Conservation (phyloP, 2,888 invertebrate genomes). For the Leistus spinibarbis region DNA sequence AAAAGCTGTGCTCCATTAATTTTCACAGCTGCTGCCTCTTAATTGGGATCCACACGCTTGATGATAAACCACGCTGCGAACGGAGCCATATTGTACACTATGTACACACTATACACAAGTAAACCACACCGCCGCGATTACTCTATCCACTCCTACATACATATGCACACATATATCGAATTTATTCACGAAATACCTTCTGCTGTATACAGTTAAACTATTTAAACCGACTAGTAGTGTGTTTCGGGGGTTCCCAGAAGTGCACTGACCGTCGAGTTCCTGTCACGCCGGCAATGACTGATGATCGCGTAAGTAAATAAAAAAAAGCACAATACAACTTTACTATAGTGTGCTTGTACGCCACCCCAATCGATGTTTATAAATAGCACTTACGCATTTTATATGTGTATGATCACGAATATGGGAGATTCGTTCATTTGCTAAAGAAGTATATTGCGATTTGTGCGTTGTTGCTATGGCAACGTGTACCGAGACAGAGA, state of each 20-base stretch:
- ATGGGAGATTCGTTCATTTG: conserved; percentile 25
- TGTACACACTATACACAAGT: conserved; percentile 7
- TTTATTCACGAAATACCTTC: too few species aligned
- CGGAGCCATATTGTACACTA: conserved; percentile 42
- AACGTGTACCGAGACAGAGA: conserved; percentile 37
- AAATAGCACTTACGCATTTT: conserved; percentile 39
- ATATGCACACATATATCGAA: background rate
- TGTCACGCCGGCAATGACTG: conserved; percentile 32
- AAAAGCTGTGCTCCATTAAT: conserved; percentile 68
- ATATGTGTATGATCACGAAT: conserved; percentile 23
- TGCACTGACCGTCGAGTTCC: conserved; percentile 25
- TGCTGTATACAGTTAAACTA: too few species aligned
- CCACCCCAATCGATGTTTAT: conserved; percentile 32
- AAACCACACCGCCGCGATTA: background rate
- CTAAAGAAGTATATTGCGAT: conserved; percentile 18
- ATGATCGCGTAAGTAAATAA: conserved; percentile 14
- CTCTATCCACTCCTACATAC: conserved; percentile 3
- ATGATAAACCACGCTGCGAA: conserved; percentile 59
- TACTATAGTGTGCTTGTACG: background rate
- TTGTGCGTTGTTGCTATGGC: conserved; percentile 36
- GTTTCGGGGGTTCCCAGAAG: conserved; percentile 17
- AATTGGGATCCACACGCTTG: conserved; percentile 65
- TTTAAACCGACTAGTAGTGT: conserved; percentile 22
- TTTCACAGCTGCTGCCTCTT: conserved; percentile 68
- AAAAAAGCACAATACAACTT: background rate